Conservation (phyloP, 2,113 vertebrate genomes). For the Hemiscyllium ocellatum region DNA sequence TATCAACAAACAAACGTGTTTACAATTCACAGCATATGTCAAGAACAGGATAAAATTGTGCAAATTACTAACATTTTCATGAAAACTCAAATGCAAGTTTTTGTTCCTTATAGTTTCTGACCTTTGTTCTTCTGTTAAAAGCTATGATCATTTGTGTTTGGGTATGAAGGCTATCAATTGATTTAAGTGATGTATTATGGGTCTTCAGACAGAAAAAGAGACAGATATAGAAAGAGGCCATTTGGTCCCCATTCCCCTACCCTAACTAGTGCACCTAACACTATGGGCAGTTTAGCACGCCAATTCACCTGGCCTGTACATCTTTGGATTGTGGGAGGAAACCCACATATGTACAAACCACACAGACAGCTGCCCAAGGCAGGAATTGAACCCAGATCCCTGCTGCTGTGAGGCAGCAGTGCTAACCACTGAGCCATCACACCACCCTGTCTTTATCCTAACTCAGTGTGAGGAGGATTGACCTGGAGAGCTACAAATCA, state of each 20-base stretch:
- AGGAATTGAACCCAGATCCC: too few species aligned
- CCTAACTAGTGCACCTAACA: too few species aligned
- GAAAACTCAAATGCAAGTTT: not conserved
- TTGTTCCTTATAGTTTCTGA: not conserved
- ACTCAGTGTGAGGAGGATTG: not conserved
- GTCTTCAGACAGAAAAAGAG: not conserved
- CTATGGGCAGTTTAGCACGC: too few species aligned
- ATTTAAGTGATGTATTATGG: not conserved
- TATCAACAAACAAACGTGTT: not conserved
- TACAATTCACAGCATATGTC: not conserved
- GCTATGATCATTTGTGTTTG: not conserved
- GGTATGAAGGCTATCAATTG: not conserved
- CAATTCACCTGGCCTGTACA: too few species aligned
- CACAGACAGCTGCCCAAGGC: too few species aligned
- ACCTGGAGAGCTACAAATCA: not conserved
- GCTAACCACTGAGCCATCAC: too few species aligned
- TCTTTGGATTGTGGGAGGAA: too few species aligned
- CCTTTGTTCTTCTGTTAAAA: not conserved
- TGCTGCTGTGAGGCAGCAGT: too few species aligned
- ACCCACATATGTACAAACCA: too few species aligned
- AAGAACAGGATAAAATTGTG: not conserved
- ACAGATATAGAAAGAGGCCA: not conserved
- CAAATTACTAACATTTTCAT: not conserved
- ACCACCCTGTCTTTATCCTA: too few species aligned
- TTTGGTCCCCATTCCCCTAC: too few species aligned